A percentile compares a stretch with the other conserved stretches of the same genome.
Conservation (phyloP, 2,888 invertebrate species). For the Agrilus cyanescens region DNA sequence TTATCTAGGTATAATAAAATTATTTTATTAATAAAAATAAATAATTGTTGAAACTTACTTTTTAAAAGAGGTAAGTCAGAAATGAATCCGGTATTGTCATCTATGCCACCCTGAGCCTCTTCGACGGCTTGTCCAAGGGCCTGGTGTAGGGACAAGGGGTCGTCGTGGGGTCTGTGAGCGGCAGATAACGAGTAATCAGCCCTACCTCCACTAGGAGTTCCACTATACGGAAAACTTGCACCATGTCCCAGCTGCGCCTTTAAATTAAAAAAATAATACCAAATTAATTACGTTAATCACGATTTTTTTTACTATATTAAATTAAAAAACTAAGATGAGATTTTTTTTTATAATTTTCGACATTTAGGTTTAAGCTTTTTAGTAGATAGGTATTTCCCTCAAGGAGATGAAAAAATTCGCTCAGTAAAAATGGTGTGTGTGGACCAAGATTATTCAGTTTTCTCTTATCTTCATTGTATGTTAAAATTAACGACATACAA, state of each 20-base stretch:
- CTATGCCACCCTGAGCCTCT: conserved; percentile 53
- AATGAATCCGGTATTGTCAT: conserved; percentile 80
- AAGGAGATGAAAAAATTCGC: too few relatives aligned
- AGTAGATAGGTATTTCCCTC: too few relatives aligned
- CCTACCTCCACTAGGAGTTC: conserved; percentile 43
- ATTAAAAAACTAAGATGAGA: not conserved
- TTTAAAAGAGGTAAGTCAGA: conserved; percentile 80
- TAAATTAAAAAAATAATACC: conserved; percentile 8
- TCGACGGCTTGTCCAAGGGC: conserved; percentile 67
- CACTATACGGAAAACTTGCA: conserved; percentile 37
- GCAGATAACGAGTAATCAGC: conserved; percentile 32
- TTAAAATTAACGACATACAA: too few relatives aligned
- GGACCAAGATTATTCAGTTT: too few relatives aligned
- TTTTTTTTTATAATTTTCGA: too few relatives aligned
- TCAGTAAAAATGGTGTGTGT: too few relatives aligned
- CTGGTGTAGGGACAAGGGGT: conserved; percentile 67
- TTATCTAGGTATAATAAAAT: too few relatives aligned
- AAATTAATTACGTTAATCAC: too few relatives aligned
- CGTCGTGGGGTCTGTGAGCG: conserved; percentile 44
- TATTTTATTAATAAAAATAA: not conserved
- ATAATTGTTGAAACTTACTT: conserved; percentile 51
- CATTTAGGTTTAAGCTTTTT: too few relatives aligned
- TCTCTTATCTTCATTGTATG: too few relatives aligned
- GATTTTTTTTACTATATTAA: too few relatives aligned
- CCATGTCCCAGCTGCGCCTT: conserved; percentile 35